Evolutionary conservation across 2,888 invertebrate genomes (phyloP).

Genomic region (Plagodis dolabraria): DNA sequence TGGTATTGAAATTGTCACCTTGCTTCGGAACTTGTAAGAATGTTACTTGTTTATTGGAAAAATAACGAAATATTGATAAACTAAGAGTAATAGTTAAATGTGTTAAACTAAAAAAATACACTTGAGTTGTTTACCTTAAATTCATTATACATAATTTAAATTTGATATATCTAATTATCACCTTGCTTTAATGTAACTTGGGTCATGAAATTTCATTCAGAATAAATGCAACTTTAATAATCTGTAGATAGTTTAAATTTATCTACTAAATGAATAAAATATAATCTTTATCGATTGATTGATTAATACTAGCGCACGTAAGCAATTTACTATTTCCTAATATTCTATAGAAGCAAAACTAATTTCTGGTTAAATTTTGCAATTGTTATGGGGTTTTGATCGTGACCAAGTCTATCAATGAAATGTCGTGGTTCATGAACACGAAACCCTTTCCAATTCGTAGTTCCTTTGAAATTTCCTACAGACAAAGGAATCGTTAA

Average conservation of each 20-base stretch:
- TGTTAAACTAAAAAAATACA: too few species aligned
- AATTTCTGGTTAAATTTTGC: conserved; percentile 39
- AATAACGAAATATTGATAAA: too few species aligned
- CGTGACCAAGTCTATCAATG: conserved; percentile 46
- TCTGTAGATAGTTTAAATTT: background rate
- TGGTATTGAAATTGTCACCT: too few species aligned
- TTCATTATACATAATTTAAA: too few species aligned
- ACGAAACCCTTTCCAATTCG: conserved; percentile 44
- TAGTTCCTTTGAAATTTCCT: background rate
- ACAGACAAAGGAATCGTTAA: conserved; percentile 27
- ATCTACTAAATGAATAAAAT: too few species aligned
- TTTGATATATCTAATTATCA: too few species aligned
- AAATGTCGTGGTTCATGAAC: conserved; percentile 55
- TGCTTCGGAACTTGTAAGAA: too few species aligned
- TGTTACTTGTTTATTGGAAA: too few species aligned
- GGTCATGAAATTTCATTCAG: too few species aligned
- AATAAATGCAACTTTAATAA: background rate
- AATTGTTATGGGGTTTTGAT: conserved; percentile 33
- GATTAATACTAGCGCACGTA: background rate
- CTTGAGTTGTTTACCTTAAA: too few species aligned
- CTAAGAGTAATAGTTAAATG: too few species aligned
- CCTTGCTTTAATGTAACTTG: too few species aligned
- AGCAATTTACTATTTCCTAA: conserved; percentile 19
- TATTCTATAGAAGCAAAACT: conserved; percentile 16
- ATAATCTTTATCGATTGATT: background rate